phyloP scores from a whole-genome alignment of 2,888 invertebrate genomes.

The Melinaea marsaeus region DNA sequence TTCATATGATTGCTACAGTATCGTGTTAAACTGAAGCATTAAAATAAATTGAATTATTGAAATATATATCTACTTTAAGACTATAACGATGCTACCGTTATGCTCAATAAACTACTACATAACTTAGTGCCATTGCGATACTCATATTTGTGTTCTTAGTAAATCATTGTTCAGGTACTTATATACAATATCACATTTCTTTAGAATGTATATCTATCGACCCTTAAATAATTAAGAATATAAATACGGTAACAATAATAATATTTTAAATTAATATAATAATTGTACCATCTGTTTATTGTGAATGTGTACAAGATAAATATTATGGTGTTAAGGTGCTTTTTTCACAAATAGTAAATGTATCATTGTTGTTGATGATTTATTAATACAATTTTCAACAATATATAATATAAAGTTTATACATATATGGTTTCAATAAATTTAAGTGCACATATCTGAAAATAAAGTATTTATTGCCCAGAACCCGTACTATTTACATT shows the following conservation, averaged over 20 bases:
- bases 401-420: constrained; percentile 23
- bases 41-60: constrained; percentile 2
- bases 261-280: constrained; percentile 6
- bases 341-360: constrained; percentile 25
- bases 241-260: background rate
- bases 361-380: constrained; percentile 20
- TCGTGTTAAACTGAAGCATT: background rate
- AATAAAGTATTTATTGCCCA: constrained; percentile 8
- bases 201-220: too few species aligned
- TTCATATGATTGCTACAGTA: too few species aligned
- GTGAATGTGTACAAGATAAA: constrained; percentile 18
- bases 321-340: constrained; percentile 19
- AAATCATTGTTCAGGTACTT: too few species aligned
- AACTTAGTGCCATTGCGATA: constrained; percentile 22
- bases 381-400: constrained; percentile 21
- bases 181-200: too few species aligned
- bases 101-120: constrained; percentile 10
- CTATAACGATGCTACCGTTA: background rate
- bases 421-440: constrained; percentile 54
- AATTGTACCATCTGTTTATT: constrained; percentile 17
- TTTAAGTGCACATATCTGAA: constrained; percentile 61
- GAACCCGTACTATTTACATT: background rate
- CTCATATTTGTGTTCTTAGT: constrained; percentile 17
- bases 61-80: background rate
- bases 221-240: too few species aligned